Conservation (phyloP, 1,140 invertebrate species). For the Portunus trituberculatus region DNA sequence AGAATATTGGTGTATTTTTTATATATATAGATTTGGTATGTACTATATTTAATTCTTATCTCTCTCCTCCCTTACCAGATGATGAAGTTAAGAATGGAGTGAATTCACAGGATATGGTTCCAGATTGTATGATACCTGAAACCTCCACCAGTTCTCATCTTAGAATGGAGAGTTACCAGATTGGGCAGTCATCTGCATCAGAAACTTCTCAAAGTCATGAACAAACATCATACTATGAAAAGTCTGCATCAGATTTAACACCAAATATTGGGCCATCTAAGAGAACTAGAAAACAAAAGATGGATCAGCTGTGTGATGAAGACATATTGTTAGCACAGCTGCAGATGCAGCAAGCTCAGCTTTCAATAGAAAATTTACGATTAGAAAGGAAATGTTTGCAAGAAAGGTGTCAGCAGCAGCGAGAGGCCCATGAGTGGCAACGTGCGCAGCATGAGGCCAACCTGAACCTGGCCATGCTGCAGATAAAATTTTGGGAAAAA, state of each 20-base stretch:
- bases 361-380: constrained; percentile 72
- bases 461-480: constrained; percentile 68
- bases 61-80: constrained; percentile 46
- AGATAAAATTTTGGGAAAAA: constrained; percentile 73
- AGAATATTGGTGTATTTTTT: neutral
- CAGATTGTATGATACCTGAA: constrained; percentile 62
- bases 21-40: neutral
- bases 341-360: constrained; percentile 73
- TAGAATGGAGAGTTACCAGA: constrained; percentile 67
- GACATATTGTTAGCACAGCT: constrained; percentile 70
- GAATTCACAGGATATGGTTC: constrained; percentile 60
- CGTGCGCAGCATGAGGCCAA: constrained; percentile 69
- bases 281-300: constrained; percentile 70
- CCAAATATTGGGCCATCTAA: constrained; percentile 65
- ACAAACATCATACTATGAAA: constrained; percentile 63
- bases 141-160: constrained; percentile 53
- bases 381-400: constrained; percentile 67
- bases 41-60: neutral
- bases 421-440: constrained; percentile 70
- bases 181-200: constrained; percentile 56
- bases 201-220: constrained; percentile 59
- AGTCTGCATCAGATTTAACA: constrained; percentile 53
- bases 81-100: constrained; percentile 68
- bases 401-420: constrained; percentile 65
- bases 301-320: constrained; percentile 70